These are phyloP conservation scores for Phylloscopus collybita DNA, from an alignment of 2,797 vertebrate genomes.

Conservation along the genomic window DNA sequence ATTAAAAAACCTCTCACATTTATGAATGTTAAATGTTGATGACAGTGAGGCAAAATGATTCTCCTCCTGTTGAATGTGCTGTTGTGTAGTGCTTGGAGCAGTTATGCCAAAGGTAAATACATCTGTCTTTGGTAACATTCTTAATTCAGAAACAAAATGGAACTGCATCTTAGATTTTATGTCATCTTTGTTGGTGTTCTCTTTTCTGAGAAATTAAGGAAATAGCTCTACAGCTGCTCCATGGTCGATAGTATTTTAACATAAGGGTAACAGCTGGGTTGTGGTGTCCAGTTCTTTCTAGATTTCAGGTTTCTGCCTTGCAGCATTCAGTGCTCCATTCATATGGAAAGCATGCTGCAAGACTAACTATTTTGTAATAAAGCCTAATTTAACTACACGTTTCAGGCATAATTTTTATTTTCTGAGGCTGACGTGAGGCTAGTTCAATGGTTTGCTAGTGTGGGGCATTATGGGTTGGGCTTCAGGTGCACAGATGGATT, in stretches of 20 bases:
- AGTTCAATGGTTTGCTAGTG: background rate
- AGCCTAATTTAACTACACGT: background rate
- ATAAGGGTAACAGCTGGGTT: background rate
- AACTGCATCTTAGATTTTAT: background rate
- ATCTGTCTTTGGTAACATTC: background rate
- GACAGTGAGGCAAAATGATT: background rate
- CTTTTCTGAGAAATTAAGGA: background rate
- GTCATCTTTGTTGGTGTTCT: background rate
- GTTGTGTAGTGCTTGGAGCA: background rate
- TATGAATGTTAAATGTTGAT: background rate
- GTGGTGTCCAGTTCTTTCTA: background rate
- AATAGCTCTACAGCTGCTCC: background rate
- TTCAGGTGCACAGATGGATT: background rate
- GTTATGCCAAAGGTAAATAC: background rate
- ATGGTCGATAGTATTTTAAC: background rate
- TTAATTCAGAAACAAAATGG: background rate
- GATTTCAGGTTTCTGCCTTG: background rate
- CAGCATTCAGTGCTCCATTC: background rate
- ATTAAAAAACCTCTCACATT: background rate
- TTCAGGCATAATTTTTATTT: background rate
- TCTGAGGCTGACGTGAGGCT: background rate
- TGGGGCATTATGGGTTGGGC: background rate
- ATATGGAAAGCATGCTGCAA: background rate
- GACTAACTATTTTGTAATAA: background rate
- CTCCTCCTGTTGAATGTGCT: background rate